phyloP scores from a whole-genome alignment of 2,888 invertebrate species.

The Coelinius sp. region DNA sequence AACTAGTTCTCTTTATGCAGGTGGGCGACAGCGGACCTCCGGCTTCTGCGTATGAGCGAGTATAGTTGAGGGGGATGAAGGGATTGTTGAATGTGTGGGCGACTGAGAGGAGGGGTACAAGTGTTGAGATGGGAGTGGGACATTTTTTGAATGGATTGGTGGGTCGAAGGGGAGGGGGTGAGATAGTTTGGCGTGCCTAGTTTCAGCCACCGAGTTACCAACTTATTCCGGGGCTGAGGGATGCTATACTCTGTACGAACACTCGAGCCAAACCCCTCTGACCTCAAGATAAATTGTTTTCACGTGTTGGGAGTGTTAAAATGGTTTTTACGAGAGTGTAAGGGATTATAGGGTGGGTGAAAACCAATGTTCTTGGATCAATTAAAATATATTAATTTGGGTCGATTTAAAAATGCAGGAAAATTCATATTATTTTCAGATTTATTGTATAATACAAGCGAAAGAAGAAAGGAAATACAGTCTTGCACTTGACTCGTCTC shows the following conservation, averaged over 20 bases:
- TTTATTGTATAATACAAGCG: too few species aligned
- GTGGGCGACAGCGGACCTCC: slow-evolving; percentile 30
- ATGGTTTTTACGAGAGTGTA: slow-evolving; percentile 20
- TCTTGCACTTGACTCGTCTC: slow-evolving; percentile 14
- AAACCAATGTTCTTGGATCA: neutral
- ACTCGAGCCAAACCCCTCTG: slow-evolving; percentile 29
- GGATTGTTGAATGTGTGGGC: slow-evolving; percentile 19
- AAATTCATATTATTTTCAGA: neutral
- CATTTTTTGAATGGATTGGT: slow-evolving; percentile 34
- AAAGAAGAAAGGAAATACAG: neutral
- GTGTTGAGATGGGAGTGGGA: slow-evolving; percentile 29
- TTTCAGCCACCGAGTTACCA: slow-evolving; percentile 41
- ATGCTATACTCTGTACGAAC: slow-evolving; percentile 21
- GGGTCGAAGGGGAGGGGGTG: neutral
- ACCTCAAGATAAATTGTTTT: slow-evolving; percentile 44
- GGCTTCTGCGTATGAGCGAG: slow-evolving; percentile 23
- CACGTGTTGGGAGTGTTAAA: slow-evolving; percentile 41
- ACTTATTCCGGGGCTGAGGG: slow-evolving; percentile 39
- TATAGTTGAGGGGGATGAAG: slow-evolving; percentile 7
- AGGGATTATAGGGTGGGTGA: neutral
- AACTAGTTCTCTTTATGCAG: slow-evolving; percentile 38
- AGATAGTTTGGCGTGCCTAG: slow-evolving; percentile 43
- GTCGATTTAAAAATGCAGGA: neutral
- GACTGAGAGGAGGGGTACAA: slow-evolving; percentile 3
- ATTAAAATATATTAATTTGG: neutral